Evolutionary conservation across 2,888 invertebrate genomes (phyloP), one percentile per base, ranked within the genome.

Genomic region (Yponomeuta malinellus): DNA sequence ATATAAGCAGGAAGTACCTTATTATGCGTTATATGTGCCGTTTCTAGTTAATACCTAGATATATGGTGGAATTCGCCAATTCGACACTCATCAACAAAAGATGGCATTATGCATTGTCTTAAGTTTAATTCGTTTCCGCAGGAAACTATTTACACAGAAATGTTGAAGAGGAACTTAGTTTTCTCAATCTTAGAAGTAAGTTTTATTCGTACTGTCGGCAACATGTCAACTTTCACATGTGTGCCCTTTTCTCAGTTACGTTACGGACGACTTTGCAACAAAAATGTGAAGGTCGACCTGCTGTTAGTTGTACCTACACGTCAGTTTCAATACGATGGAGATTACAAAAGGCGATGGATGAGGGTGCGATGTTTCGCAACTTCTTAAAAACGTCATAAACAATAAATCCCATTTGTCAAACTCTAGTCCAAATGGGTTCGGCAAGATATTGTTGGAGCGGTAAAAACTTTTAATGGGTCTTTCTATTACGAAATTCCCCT

Each of bases 391-490:
- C 82, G 78, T 76, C 74, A 73, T 73, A 71, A 75, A 75, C 78
- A 80, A 85, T 82, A 79, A 84, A 85, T 77, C 76, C 76, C 83
- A 84, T 85, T 59, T 86, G 84, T 84, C 81, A 86, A 84, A 83
- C 79, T 78, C 78, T 31, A 15, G 3, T 59, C 12, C 9, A 23
- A 65, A 65, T 29, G 77, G 77, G 74, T 79, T 79, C 73, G 75
- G 74, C 76, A 77, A 79, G 78, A 79, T 78, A 83, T 80, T 77
- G 73, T 75, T 77, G 52, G 52, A 59, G 71, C 74, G 78, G 76
- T 75, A 77, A 23, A 52, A 59, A 69, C 10, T 52, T 52, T 69
- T 52, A 69, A 69, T 23, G 52, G 29, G 9, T 68, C 59, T 68
- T 69, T 37, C 63, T 71, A 15, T 65, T 29, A 31, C 33, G 29